Conservation (phyloP, 2,888 invertebrate genomes). For the Nebria brevicollis region DNA sequence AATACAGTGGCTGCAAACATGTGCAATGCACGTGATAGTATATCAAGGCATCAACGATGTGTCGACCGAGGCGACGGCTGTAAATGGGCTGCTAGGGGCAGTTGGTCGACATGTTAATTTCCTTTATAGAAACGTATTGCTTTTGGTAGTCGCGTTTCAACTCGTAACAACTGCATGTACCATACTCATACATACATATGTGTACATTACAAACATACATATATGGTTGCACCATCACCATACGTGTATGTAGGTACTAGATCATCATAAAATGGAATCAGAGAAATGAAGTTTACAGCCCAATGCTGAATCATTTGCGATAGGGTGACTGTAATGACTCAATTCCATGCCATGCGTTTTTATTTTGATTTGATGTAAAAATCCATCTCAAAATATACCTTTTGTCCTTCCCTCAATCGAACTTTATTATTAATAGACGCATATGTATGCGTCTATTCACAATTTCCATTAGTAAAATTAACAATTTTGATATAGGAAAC, state of each 20-base stretch:
- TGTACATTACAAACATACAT: not conserved
- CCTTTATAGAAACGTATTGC: conserved; percentile 40
- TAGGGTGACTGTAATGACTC: not conserved
- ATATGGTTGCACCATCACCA: not conserved
- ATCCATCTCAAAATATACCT: too few relatives aligned
- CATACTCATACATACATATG: not conserved
- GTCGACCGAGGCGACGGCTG: not conserved
- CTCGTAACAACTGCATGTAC: not conserved
- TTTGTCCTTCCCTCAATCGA: too few relatives aligned
- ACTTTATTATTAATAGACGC: too few relatives aligned
- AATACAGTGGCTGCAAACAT: not conserved
- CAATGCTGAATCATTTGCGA: not conserved
- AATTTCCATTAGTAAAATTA: too few relatives aligned
- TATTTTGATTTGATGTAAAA: too few relatives aligned
- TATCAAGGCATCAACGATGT: not conserved
- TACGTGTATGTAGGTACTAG: conserved; percentile 1
- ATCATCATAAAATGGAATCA: not conserved
- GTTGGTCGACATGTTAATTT: conserved; percentile 36
- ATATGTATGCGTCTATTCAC: too few relatives aligned
- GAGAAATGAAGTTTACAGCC: not conserved
- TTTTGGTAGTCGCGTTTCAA: not conserved
- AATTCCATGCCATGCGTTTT: not conserved
- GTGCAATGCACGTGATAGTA: not conserved
- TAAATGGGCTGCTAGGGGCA: not conserved
- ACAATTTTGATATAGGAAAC: too few relatives aligned